A percentile compares a stretch with the other conserved stretches of the same genome.
phyloP scores from a whole-genome alignment of 2,888 invertebrate species.

The Oscheius sp. region DNA sequence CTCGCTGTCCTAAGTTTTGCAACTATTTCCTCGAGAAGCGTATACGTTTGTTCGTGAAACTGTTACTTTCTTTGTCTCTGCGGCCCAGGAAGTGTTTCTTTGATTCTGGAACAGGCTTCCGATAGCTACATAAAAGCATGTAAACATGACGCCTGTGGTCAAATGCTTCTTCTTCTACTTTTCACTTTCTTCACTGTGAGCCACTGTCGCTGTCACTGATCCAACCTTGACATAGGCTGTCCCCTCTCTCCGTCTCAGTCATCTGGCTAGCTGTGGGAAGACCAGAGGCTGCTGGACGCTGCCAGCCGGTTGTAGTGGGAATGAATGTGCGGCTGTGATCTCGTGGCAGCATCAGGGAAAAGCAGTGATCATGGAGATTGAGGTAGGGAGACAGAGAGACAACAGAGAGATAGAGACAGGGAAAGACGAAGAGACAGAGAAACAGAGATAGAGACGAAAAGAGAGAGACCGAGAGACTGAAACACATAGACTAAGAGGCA shows the following conservation, averaged over 20 bases:
- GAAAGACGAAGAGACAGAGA: neutral
- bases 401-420: neutral
- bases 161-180: neutral
- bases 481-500: neutral
- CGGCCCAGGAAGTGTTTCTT: too few relatives aligned
- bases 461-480: neutral
- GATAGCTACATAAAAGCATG: too few relatives aligned
- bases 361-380: slow-evolving; percentile 54
- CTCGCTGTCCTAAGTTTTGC: neutral
- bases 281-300: slow-evolving; percentile 72
- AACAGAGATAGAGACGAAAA: neutral
- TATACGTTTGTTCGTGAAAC: slow-evolving; percentile 1
- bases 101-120: too few relatives aligned
- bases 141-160: too few relatives aligned
- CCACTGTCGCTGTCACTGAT: neutral
- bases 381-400: slow-evolving; percentile 34
- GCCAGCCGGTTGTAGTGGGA: slow-evolving; percentile 69
- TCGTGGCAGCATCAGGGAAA: slow-evolving; percentile 58
- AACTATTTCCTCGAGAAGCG: neutral
- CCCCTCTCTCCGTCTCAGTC: slow-evolving; percentile 45
- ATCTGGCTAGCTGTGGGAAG: slow-evolving; percentile 66
- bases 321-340: slow-evolving; percentile 57
- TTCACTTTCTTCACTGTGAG: slow-evolving; percentile 2
- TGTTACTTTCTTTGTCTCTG: too few relatives aligned
- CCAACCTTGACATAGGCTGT: neutral